Conservation (phyloP, 2,113 vertebrate genomes). For the Sceloporus undulatus region DNA sequence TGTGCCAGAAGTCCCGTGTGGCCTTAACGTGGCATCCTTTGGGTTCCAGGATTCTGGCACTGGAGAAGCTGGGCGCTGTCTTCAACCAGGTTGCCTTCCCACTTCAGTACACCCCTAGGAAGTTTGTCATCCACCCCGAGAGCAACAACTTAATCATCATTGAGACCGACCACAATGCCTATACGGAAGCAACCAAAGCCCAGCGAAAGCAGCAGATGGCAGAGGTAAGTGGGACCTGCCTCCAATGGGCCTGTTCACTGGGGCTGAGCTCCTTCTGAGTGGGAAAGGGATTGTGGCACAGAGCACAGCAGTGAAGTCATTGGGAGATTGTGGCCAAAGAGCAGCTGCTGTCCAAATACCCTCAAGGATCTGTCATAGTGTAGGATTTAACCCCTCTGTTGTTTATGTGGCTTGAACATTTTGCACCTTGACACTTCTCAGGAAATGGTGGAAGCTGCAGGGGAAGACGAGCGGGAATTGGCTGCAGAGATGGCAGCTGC, state of each 20-base stretch:
- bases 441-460: conserved; percentile 99
- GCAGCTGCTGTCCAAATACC: too few species aligned
- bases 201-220: conserved; percentile 99
- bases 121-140: conserved; percentile 97
- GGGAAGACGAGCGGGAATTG: conserved; percentile 95
- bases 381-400: too few species aligned
- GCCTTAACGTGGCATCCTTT: background rate
- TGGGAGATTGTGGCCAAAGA: too few species aligned
- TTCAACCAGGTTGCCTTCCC: conserved; percentile 99
- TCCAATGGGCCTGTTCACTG: background rate
- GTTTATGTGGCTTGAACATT: background rate
- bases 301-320: too few species aligned
- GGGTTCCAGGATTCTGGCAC: conserved; percentile 90
- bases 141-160: conserved; percentile 97
- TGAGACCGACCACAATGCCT: conserved; percentile 97
- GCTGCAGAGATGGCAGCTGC: conserved; percentile 99
- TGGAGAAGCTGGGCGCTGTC: conserved; percentile 97
- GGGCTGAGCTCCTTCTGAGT: too few species aligned
- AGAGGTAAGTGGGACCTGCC: conserved; percentile 81
- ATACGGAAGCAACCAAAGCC: conserved; percentile 97
- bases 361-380: background rate
- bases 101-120: conserved; percentile 95
- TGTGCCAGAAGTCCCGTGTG: too few species aligned
- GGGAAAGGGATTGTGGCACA: too few species aligned
- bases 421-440: conserved; percentile 43